These are phyloP conservation scores for Herminia tarsipennalis DNA, from an alignment of 2,888 invertebrate species.

Conservation along the genomic window DNA sequence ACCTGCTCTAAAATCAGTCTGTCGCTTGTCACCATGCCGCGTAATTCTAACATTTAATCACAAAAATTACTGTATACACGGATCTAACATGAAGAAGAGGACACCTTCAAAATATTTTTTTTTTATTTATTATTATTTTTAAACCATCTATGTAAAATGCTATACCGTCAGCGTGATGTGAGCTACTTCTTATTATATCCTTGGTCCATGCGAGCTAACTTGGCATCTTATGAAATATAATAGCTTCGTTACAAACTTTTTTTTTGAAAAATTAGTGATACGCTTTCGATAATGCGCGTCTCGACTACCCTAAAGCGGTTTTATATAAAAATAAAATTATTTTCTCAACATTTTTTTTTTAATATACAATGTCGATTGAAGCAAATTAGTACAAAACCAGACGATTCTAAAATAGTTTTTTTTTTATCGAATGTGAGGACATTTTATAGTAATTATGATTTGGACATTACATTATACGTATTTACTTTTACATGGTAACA, in stretches of 20 bases:
- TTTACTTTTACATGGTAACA: slow-evolving; percentile 31
- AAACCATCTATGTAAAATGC: slow-evolving; percentile 59
- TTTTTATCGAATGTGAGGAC: slow-evolving; percentile 26
- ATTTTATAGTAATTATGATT: slow-evolving; percentile 24
- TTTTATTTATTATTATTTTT: slow-evolving; percentile 18
- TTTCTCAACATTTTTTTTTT: slow-evolving; percentile 14
- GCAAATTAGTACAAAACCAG: slow-evolving; percentile 37
- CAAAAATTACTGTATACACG: slow-evolving; percentile 77
- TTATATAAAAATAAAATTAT: slow-evolving; percentile 48
- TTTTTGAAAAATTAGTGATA: slow-evolving; percentile 35
- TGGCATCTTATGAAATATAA: slow-evolving; percentile 80
- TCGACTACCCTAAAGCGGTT: slow-evolving; percentile 37
- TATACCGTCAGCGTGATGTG: slow-evolving; percentile 77
- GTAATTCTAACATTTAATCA: slow-evolving; percentile 72
- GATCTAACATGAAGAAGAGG: slow-evolving; percentile 75
- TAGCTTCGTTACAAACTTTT: slow-evolving; percentile 41
- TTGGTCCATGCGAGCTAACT: slow-evolving; percentile 83
- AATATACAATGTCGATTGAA: slow-evolving; percentile 2
- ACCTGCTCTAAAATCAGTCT: slow-evolving; percentile 77
- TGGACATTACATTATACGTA: slow-evolving; percentile 41
- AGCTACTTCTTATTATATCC: slow-evolving; percentile 77
- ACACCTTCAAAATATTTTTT: slow-evolving; percentile 69
- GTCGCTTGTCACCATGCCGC: slow-evolving; percentile 66
- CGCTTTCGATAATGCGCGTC: slow-evolving; percentile 64
- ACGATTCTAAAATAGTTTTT: slow-evolving; percentile 41